Evolutionary conservation across 1,140 invertebrate species (phyloP).

Genomic region (Lepidurus couesii): DNA sequence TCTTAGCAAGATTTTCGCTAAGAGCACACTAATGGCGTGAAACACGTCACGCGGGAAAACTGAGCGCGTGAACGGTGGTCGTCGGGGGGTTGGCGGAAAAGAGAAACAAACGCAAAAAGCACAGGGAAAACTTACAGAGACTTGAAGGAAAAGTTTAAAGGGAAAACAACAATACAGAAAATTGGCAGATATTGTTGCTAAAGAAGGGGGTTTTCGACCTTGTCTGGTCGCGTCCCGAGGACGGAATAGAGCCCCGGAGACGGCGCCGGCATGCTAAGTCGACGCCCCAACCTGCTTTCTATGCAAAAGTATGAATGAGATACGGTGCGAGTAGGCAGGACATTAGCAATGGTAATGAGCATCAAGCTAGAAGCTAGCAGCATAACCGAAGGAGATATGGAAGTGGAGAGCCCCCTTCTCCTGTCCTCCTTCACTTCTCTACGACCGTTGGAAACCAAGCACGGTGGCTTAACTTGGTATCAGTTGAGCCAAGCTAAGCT

Average conservation of each 20-base stretch:
- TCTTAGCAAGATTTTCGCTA: no score
- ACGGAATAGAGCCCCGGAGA: slow-evolving; percentile 20
- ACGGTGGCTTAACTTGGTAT: background rate
- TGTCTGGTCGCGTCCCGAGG: slow-evolving; percentile 14
- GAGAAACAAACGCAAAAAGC: background rate
- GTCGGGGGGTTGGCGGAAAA: no score
- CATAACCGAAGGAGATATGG: background rate
- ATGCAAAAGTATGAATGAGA: slow-evolving; percentile 22
- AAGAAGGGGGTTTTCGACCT: background rate
- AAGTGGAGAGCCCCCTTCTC: background rate
- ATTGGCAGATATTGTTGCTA: slow-evolving; percentile 4
- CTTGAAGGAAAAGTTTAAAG: background rate
- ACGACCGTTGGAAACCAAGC: background rate
- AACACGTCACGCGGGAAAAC: no score
- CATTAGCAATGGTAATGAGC: slow-evolving; percentile 19
- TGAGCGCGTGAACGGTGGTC: no score
- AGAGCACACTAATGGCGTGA: no score
- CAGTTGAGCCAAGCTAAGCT: background rate
- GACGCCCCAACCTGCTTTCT: slow-evolving; percentile 20
- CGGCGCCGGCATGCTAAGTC: slow-evolving; percentile 20
- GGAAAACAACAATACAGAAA: background rate
- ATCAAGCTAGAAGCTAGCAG: slow-evolving; percentile 9
- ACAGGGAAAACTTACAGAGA: background rate
- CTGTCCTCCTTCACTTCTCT: background rate
- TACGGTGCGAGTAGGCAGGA: slow-evolving; percentile 20